Evolutionary conservation across 2,797 vertebrate species (phyloP), one percentile per base, ranked within the genome.

Genomic region (Rhynchonycteris naso): DNA sequence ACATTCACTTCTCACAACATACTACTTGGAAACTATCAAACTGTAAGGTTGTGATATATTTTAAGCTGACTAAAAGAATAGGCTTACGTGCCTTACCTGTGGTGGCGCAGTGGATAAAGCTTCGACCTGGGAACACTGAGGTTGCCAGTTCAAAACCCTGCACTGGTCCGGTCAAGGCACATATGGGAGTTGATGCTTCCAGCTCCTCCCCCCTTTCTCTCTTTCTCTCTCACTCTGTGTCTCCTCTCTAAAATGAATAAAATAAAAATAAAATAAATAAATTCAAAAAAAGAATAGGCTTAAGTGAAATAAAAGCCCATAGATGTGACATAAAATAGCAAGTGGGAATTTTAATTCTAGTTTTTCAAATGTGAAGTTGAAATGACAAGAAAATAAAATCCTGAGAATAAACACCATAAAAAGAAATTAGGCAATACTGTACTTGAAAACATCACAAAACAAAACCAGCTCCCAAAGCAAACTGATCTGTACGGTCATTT

Each of bases 311-410:
- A 56, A 90, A 91, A 71, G 54, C 69, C 69, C 63, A 80, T 22
- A 79, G 26, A 65, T 68, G 50, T 65, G 72, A 84, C 71, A 79
- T 66, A 86, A 93, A 93, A 72, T 56, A 85, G 47, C 75, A 81
- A 95, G 56, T 71, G 68, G 74, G 66, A 82, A 87, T 79, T 79
- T 96, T 95, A 84, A 74, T 95, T 89, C 90, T 56, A 90, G 58
- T 63, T 96, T 96, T 95, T 47, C 59, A 61, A 83, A 21, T 26
- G 59, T 18, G 43, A 88, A 93, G 81, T 88, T 95, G 65, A 92
- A 89, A 91, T 75, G 65, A 69, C 24, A 12, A 95, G 91, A 96
- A 92, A 92, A 12, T 93, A 92, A 96, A 92, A 72, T 52, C 63
- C 78, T 83, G 35, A 54, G 47, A 52, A 96, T 91, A 94, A 78